phyloP scores from a whole-genome alignment of 2,797 vertebrate genomes.

The Meriones psammophilus region DNA sequence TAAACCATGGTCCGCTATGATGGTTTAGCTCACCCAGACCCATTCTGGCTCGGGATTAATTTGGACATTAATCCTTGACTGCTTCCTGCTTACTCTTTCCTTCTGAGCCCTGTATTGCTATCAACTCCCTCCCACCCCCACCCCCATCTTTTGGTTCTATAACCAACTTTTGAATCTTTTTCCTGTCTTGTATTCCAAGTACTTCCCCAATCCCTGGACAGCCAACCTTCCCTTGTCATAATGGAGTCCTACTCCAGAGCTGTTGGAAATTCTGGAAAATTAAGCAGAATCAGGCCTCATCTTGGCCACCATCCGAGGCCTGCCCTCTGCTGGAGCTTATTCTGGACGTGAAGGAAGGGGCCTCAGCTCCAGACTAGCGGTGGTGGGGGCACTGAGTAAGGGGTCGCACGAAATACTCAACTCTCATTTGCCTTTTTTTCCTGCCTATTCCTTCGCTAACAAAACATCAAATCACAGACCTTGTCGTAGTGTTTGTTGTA shows the following conservation, averaged over 20 bases:
- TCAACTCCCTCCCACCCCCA: not conserved
- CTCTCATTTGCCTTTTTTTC: not conserved
- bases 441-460: not conserved
- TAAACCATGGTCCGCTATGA: not conserved
- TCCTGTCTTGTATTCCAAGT: not conserved
- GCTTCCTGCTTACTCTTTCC: not conserved
- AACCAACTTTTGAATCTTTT: not conserved
- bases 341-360: not conserved
- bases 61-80: not conserved
- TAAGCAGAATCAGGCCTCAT: not conserved
- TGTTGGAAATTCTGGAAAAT: slow-evolving; percentile 14
- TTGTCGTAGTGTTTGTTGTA: no score
- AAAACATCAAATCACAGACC: not conserved
- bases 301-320: not conserved
- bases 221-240: not conserved
- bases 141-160: not conserved
- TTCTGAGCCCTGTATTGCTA: not conserved
- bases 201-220: not conserved
- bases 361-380: not conserved
- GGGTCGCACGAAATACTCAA: not conserved
- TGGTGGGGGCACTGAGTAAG: not conserved
- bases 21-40: not conserved
- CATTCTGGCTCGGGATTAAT: not conserved
- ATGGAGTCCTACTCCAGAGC: not conserved
- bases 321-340: not conserved